phyloP scores from a whole-genome alignment of 2,113 vertebrate species.

The Naja naja region DNA sequence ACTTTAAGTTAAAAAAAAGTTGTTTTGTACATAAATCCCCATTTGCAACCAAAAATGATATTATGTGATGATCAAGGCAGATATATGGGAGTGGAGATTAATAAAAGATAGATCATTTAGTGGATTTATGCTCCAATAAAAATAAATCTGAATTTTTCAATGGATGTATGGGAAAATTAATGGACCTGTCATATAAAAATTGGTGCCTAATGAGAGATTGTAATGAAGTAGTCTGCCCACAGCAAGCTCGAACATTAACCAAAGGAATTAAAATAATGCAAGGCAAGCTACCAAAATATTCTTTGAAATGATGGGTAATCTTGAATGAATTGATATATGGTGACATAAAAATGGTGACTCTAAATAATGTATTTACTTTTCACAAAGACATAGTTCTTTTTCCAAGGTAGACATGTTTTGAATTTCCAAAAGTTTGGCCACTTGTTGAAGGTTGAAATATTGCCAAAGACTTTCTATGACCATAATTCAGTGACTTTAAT shows the following conservation, averaged over 20 bases:
- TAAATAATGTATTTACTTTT: neutral
- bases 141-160: neutral
- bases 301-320: neutral
- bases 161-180: neutral
- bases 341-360: neutral
- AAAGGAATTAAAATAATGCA: neutral
- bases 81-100: neutral
- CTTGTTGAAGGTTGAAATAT: neutral
- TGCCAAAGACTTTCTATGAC: neutral
- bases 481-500: neutral
- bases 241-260: neutral
- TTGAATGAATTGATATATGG: neutral
- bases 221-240: neutral
- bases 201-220: neutral
- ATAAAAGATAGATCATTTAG: neutral
- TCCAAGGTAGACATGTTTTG: neutral
- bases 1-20: neutral
- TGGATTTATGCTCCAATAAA: neutral
- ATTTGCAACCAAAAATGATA: neutral
- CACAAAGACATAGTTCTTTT: neutral
- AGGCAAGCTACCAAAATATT: neutral
- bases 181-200: neutral
- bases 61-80: neutral
- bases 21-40: neutral
- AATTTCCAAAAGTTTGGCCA: neutral